Conservation (phyloP, 2,888 invertebrate species). For the Ochlodes sylvanus region DNA sequence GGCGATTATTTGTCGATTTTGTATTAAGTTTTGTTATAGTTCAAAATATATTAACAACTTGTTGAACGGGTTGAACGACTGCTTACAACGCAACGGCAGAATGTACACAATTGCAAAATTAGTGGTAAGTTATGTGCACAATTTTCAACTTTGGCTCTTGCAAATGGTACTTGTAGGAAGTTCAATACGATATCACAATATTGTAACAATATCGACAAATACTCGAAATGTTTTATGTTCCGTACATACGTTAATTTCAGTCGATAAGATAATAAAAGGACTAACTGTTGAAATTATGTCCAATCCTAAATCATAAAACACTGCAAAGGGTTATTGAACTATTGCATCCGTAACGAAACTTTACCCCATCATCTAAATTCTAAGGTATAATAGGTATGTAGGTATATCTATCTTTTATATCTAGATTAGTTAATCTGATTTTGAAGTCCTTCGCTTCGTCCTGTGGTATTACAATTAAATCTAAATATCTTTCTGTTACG, state of each 20-base stretch:
- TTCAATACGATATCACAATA: not conserved
- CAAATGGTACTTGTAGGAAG: not conserved
- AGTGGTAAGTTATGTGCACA: no score
- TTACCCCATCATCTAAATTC: no score
- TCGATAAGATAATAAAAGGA: constrained; percentile 27
- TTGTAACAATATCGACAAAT: constrained; percentile 31
- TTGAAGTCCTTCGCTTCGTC: no score
- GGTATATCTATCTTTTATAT: no score
- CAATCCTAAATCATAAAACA: constrained; percentile 3
- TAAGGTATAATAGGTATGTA: no score
- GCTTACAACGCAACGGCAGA: no score
- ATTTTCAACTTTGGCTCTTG: constrained; percentile 3
- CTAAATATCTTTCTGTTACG: no score
- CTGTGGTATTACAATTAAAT: no score
- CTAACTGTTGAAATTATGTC: constrained; percentile 29
- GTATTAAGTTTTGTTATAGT: not conserved
- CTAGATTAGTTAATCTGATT: no score
- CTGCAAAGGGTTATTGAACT: not conserved
- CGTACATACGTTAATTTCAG: constrained; percentile 21
- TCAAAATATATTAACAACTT: no score
- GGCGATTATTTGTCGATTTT: constrained; percentile 12
- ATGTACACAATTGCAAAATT: no score
- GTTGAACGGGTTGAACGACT: no score
- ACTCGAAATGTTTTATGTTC: constrained; percentile 10
- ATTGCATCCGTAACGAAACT: not conserved